These are phyloP conservation scores for Cactoblastis cactorum DNA, from an alignment of 2,888 invertebrate species.

Conservation along the genomic window DNA sequence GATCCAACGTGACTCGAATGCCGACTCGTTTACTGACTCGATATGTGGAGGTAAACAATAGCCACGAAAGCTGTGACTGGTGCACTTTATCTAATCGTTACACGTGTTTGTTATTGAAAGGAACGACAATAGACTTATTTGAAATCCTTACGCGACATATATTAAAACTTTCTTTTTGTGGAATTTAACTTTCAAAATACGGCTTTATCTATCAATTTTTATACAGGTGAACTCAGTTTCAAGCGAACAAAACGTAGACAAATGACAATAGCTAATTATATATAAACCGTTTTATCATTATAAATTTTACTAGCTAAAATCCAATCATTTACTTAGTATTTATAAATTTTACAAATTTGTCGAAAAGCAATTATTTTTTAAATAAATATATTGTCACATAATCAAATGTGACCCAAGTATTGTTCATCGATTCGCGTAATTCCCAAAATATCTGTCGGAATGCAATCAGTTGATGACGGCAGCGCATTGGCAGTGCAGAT, in stretches of 20 bases:
- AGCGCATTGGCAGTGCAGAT: conserved; percentile 15
- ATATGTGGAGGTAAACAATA: conserved; percentile 5
- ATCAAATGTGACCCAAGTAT: neutral
- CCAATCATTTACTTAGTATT: neutral
- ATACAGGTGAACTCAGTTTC: no score
- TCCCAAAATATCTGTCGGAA: conserved; percentile 34
- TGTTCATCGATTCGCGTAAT: conserved; percentile 24
- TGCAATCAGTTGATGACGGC: conserved; percentile 22
- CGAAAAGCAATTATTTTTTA: no score
- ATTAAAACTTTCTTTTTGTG: no score
- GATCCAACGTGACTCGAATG: conserved; percentile 8
- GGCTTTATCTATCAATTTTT: no score
- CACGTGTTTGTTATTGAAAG: conserved; percentile 5
- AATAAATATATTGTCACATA: neutral
- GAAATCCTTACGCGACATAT: neutral
- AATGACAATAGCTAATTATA: no score
- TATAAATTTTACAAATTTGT: no score
- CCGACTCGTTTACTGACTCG: neutral
- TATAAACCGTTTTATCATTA: no score
- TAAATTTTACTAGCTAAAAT: no score
- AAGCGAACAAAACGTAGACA: no score
- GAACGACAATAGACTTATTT: neutral
- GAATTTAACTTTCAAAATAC: neutral
- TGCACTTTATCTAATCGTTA: conserved; percentile 1
- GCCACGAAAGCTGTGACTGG: neutral